Evolutionary conservation across 1,140 invertebrate genomes (phyloP).

Genomic region (Drosophila teissieri): DNA sequence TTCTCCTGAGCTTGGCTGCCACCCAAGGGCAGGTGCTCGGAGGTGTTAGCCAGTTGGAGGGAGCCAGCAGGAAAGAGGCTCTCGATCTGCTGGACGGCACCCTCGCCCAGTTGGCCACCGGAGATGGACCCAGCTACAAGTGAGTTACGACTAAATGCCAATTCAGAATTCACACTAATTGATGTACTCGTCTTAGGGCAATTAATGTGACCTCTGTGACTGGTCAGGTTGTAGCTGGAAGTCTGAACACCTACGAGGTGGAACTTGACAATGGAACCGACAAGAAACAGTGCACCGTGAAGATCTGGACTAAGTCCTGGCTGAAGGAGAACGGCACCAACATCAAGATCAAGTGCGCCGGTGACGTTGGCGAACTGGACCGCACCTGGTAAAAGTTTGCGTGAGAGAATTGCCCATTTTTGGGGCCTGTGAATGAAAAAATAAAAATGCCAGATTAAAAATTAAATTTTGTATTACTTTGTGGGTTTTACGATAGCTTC

Average conservation of each 20-base stretch:
- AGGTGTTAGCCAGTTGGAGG: slow-evolving; percentile 18
- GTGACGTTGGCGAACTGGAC: slow-evolving; percentile 48
- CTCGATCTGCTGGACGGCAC: slow-evolving; percentile 12
- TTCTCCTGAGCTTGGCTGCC: slow-evolving; percentile 14
- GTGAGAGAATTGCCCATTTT: too few relatives aligned
- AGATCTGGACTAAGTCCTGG: slow-evolving; percentile 58
- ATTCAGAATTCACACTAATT: not conserved
- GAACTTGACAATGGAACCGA: slow-evolving; percentile 53
- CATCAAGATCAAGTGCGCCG: slow-evolving; percentile 55
- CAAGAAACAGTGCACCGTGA: slow-evolving; percentile 54
- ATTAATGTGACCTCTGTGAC: slow-evolving; percentile 54
- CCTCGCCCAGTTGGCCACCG: slow-evolving; percentile 32
- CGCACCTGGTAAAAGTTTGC: slow-evolving; percentile 39
- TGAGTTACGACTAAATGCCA: not conserved
- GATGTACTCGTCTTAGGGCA: slow-evolving; percentile 31
- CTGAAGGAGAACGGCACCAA: slow-evolving; percentile 50
- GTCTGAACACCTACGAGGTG: slow-evolving; percentile 48
- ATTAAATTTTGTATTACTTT: too few relatives aligned
- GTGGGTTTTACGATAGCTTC: too few relatives aligned
- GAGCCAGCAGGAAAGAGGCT: slow-evolving; percentile 19
- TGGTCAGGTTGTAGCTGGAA: slow-evolving; percentile 57
- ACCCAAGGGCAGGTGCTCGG: not conserved
- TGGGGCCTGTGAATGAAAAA: too few relatives aligned
- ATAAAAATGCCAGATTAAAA: too few relatives aligned
- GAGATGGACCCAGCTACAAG: slow-evolving; percentile 50